Conservation (phyloP, 2,888 invertebrate species). For the Drosophila engyochracea region DNA sequence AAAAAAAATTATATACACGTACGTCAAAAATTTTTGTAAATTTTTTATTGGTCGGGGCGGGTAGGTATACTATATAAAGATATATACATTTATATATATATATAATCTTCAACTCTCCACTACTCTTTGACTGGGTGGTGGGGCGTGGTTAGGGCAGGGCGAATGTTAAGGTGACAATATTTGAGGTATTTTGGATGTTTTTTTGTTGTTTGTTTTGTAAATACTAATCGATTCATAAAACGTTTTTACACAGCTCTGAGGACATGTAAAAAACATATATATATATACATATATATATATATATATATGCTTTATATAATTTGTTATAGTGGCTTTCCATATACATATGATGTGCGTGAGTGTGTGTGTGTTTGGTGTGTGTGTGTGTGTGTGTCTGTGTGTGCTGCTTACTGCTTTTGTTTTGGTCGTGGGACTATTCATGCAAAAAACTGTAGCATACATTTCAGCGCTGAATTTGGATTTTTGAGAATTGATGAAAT, state of each 20-base stretch:
- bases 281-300: slow-evolving; percentile 23
- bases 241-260: slow-evolving; percentile 64
- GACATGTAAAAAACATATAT: slow-evolving; percentile 26
- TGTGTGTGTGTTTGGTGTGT: slow-evolving; percentile 13
- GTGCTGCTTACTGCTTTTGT: slow-evolving; percentile 51
- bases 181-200: background rate
- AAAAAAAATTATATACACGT: slow-evolving; percentile 85
- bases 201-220: slow-evolving; percentile 35
- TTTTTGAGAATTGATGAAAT: slow-evolving; percentile 7
- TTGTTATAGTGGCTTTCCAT: slow-evolving; percentile 77
- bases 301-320: slow-evolving; percentile 44
- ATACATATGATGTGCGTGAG: slow-evolving; percentile 59
- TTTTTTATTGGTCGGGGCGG: slow-evolving; percentile 19
- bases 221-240: slow-evolving; percentile 83
- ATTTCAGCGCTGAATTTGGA: slow-evolving; percentile 54
- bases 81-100: background rate
- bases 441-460: slow-evolving; percentile 75
- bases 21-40: slow-evolving; percentile 79
- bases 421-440: slow-evolving; percentile 37
- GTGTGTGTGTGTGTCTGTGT: slow-evolving; percentile 19
- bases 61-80: background rate
- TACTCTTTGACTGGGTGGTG: slow-evolving; percentile 23
- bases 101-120: slow-evolving; percentile 42
- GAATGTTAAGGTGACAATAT: slow-evolving; percentile 36
- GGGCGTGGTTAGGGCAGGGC: slow-evolving; percentile 6